Evolutionary conservation across 2,888 invertebrate genomes (phyloP).

Genomic region (Norana najaformis): DNA sequence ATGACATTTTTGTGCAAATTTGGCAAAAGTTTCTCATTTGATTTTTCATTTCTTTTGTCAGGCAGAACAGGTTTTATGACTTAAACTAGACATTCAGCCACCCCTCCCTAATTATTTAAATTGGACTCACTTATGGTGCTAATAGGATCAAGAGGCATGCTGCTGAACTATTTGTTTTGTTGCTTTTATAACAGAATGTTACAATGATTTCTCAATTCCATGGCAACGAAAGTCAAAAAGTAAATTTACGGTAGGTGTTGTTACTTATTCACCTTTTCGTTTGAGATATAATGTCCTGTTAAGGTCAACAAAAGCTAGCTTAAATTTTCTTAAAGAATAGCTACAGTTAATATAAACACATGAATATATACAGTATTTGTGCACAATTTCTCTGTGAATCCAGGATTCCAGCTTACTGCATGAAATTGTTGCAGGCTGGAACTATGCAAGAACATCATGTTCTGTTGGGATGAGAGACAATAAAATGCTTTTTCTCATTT

Average conservation of each 20-base stretch:
- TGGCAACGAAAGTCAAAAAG: slow-evolving; percentile 40
- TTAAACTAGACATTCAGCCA: no score
- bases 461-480: not conserved
- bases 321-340: not conserved
- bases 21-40: not conserved
- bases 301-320: not conserved
- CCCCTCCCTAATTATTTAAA: not conserved
- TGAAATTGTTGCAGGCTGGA: not conserved
- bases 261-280: not conserved
- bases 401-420: not conserved
- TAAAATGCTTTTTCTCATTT: not conserved
- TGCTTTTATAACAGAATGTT: slow-evolving; percentile 40
- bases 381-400: not conserved
- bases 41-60: not conserved
- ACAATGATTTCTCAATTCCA: slow-evolving; percentile 43
- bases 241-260: slow-evolving; percentile 43
- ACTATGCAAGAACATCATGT: not conserved
- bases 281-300: not conserved
- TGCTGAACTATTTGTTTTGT: not conserved
- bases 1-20: not conserved
- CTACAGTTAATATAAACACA: not conserved
- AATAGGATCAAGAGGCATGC: not conserved
- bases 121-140: not conserved
- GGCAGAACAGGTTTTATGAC: no score
- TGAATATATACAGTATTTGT: no score